These are phyloP conservation scores for Listronotus oregonensis DNA, from an alignment of 1,140 invertebrate genomes.

Conservation along the genomic window DNA sequence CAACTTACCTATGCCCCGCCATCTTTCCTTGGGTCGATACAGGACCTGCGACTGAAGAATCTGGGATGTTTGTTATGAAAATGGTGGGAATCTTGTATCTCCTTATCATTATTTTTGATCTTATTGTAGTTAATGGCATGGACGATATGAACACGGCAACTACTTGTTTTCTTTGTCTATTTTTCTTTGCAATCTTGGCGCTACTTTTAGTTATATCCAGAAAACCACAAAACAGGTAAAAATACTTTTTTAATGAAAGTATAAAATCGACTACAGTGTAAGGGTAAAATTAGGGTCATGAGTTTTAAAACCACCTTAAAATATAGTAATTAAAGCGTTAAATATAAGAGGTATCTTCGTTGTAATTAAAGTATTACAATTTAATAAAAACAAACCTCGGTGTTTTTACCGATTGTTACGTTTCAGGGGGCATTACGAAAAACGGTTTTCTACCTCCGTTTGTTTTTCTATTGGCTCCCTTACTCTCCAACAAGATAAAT, in stretches of 20 bases:
- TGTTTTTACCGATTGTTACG: no score
- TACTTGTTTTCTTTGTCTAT: constrained; percentile 70
- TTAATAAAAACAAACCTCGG: no score
- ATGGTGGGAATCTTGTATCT: constrained; percentile 82
- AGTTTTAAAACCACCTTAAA: no score
- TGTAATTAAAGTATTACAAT: no score
- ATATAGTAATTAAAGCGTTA: no score
- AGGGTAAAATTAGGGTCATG: constrained; percentile 1
- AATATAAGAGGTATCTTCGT: no score
- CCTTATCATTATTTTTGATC: constrained; percentile 80
- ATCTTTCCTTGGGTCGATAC: constrained; percentile 87
- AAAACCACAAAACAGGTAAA: constrained; percentile 89
- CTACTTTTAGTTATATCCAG: constrained; percentile 83
- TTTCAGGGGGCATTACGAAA: no score
- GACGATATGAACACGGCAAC: constrained; percentile 71
- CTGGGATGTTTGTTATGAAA: constrained; percentile 86
- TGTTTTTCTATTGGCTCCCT: no score
- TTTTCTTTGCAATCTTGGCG: constrained; percentile 76
- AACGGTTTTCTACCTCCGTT: no score
- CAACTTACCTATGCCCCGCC: constrained; percentile 81
- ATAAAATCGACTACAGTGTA: not conserved
- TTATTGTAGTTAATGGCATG: constrained; percentile 80
- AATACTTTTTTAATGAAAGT: not conserved
- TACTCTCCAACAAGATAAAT: no score
- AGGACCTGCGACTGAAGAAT: constrained; percentile 82